Base-by-base conservation (phyloP, 2,888 invertebrate species). In the Plagodis dolabraria region DNA sequence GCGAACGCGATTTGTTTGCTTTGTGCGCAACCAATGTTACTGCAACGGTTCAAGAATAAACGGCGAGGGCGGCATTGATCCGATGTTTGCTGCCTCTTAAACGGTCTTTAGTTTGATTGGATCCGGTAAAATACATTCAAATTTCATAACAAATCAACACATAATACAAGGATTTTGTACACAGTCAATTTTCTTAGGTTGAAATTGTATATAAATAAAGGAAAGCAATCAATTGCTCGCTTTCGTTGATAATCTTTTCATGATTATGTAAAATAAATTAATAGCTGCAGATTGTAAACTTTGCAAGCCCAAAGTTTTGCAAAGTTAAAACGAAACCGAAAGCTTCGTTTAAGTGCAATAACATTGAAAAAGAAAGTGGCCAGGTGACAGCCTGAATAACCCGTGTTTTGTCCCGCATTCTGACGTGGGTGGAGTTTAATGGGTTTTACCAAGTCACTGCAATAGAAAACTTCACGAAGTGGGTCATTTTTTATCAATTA, bases 11-110 rank as follows among this genome's bases (percentile, higher is more conserved):
- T 67, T 80, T 79, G 80, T 82, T 82, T 77, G 77, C 67, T 65
- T 35, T 68, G 74, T 81, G 79, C 86, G 83, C 83, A 86, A 82
- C 72, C 77, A 67, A 62, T 68, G 75, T 82, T 85, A 81, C 76
- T 74, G 78, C 86, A 86, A 83, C 77, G 74, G 76, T 82, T 83
- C 75, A 80, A 84, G 80, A 84, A 83, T 86, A 83, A 79, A 60
- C 62, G 48, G 45, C 22, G 52, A 58, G 58, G 53, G 55, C 53
- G 64, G 60, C 69, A 66, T 67, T 69, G 69, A 65, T 58, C 53
- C 38, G 49, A 35, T 47, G 55, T 49, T 60, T 63, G 59, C 52
- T 43, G 44, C 44, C 11, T 44, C 43, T 44, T 34, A 35, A 56
- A 48, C 53, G 40, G 5, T 35, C 53, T 60, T 51, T 34, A 8